Percentiles rank a stretch among this genome's conserved stretches.
These are phyloP conservation scores for Maylandia zebra DNA, from an alignment of 2,113 vertebrate genomes.

Conservation along the genomic window DNA sequence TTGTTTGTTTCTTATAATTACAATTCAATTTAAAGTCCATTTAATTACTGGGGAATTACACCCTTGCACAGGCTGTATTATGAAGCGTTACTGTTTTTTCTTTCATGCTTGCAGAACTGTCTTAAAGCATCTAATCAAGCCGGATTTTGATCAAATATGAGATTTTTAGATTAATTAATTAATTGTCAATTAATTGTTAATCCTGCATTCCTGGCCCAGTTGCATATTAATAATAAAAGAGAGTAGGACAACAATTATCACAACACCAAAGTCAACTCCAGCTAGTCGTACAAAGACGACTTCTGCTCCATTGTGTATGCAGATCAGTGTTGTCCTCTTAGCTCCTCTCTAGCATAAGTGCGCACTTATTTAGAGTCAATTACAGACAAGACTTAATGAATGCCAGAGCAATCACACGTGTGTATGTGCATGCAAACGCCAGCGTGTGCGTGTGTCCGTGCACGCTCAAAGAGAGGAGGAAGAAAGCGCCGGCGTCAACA, in stretches of 20 bases:
- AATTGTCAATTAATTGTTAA: neutral
- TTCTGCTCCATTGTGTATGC: neutral
- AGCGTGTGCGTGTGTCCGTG: neutral
- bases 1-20: neutral
- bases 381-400: conserved; percentile 61
- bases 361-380: conserved; percentile 64
- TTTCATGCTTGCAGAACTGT: neutral
- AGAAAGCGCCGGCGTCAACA: neutral
- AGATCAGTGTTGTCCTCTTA: conserved; percentile 7
- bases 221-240: neutral
- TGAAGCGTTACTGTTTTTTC: neutral
- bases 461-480: neutral
- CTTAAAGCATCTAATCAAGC: neutral
- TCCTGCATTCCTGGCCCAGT: accelerated
- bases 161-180: neutral
- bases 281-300: neutral
- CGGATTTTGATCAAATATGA: neutral
- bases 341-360: conserved; percentile 36
- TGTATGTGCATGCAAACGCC: neutral
- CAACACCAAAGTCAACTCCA: neutral
- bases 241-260: neutral
- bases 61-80: neutral
- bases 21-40: neutral
- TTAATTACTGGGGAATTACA: neutral
- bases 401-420: neutral